Evolutionary conservation across 2,888 invertebrate species (phyloP).

Genomic region (Formica aserva): DNA sequence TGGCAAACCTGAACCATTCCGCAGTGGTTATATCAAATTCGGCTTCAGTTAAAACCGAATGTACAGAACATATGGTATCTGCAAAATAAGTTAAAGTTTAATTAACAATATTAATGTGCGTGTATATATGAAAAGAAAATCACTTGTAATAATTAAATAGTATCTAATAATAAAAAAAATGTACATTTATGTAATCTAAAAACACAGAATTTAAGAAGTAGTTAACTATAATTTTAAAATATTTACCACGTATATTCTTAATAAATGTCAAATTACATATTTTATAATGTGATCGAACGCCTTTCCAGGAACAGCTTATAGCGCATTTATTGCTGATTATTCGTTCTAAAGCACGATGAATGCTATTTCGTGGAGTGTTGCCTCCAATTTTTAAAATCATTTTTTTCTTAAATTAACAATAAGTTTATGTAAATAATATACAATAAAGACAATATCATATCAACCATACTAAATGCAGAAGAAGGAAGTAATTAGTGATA

Average conservation of each 20-base stretch:
- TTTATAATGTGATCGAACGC: not conserved
- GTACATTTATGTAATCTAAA: not conserved
- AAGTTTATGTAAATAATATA: too few species aligned
- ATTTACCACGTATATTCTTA: not conserved
- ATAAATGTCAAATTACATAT: not conserved
- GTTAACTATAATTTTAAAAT: not conserved
- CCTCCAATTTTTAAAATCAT: not conserved
- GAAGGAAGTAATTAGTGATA: too few species aligned
- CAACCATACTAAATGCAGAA: too few species aligned
- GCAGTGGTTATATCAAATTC: not conserved
- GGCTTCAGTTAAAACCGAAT: not conserved
- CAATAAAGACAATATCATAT: too few species aligned
- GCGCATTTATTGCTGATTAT: not conserved
- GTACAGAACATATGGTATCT: not conserved
- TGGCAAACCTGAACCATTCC: not conserved
- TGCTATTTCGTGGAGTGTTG: not conserved
- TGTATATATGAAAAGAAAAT: not conserved
- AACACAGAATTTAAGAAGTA: not conserved
- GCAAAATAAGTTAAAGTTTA: not conserved
- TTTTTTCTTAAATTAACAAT: too few species aligned
- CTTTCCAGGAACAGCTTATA: not conserved
- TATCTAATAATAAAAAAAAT: slow-evolving; percentile 9
- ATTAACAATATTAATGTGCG: not conserved
- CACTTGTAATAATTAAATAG: not conserved
- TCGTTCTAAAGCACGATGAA: slow-evolving; percentile 8